Conservation (phyloP, 37 sponge, comb jelly and placozoan genomes). For the Halichondria panicea region DNA sequence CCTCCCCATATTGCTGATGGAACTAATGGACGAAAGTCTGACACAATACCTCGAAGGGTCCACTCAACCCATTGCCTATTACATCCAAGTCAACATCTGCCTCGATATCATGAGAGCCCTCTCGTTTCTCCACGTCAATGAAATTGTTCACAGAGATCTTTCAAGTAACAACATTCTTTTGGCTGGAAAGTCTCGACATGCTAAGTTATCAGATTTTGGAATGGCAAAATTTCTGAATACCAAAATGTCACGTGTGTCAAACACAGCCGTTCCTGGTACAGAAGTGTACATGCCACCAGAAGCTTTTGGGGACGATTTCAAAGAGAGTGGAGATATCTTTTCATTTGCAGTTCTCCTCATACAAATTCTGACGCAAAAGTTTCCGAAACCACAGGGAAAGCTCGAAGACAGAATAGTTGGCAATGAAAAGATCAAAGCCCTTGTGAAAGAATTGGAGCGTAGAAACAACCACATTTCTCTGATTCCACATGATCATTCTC, state of each 20-base stretch:
- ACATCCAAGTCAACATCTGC: conserved; percentile 17
- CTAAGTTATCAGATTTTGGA: conserved; percentile 24
- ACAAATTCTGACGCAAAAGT: conserved; percentile 29
- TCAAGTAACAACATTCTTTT: conserved; percentile 30
- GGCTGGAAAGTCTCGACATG: neutral
- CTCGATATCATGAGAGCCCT: conserved; percentile 24
- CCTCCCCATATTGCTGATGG: conserved; percentile 19
- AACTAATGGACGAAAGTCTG: conserved; percentile 22
- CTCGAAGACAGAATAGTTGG: neutral
- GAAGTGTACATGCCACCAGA: conserved; percentile 45
- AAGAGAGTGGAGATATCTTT: conserved; percentile 11
- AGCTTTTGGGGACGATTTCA: neutral
- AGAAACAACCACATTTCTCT: conserved; percentile 28
- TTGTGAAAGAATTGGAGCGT: conserved; percentile 11
- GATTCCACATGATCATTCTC: conserved; percentile 1
- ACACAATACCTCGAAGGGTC: conserved; percentile 10
- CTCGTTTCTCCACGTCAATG: conserved; percentile 23
- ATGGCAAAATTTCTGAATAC: conserved; percentile 17
- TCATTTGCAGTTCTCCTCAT: conserved; percentile 33
- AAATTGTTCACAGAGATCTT: conserved; percentile 20
- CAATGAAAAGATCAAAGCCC: neutral
- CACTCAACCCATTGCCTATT: conserved; percentile 1
- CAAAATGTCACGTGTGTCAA: neutral
- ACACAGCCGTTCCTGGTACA: conserved; percentile 1
- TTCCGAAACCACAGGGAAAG: conserved; percentile 17